Percentiles rank a stretch among this genome's conserved stretches.
phyloP scores from a whole-genome alignment of 64 coral and sea anemone species.

The Dendrophyllia cribrosa region DNA sequence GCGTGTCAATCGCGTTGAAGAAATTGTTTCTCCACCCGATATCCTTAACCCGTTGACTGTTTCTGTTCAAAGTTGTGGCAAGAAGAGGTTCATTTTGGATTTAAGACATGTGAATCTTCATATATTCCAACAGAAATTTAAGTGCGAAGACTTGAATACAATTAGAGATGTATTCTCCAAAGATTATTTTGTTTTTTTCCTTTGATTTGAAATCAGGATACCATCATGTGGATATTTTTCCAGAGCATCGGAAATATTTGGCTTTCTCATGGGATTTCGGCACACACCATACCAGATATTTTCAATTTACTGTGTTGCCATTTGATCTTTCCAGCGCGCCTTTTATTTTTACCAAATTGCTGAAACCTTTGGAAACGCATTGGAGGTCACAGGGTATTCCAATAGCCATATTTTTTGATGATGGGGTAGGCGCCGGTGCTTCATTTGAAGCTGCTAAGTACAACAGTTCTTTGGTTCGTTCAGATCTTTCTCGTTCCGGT shows the following conservation, averaged over 20 bases:
- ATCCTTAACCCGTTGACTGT: slow-evolving; percentile 65
- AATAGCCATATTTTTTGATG: background rate
- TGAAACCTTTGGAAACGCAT: background rate
- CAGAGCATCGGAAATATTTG: slow-evolving; percentile 58
- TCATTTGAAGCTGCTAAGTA: background rate
- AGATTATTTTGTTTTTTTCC: slow-evolving; percentile 28
- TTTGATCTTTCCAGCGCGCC: too few species aligned
- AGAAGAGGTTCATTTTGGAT: background rate
- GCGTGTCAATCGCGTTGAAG: slow-evolving; percentile 1
- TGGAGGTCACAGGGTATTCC: background rate
- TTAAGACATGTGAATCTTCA: slow-evolving; percentile 17
- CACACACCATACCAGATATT: background rate
- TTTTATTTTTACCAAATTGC: background rate
- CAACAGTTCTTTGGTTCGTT: background rate
- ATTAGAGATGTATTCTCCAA: slow-evolving; percentile 21
- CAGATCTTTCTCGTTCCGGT: background rate
- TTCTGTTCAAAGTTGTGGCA: slow-evolving; percentile 26
- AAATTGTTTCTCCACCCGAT: slow-evolving; percentile 11
- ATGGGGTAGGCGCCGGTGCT: background rate
- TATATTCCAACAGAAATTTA: slow-evolving; percentile 56
- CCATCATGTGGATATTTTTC: slow-evolving; percentile 57
- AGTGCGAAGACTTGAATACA: slow-evolving; percentile 44
- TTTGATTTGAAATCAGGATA: slow-evolving; percentile 77
- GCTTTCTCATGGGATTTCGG: slow-evolving; percentile 50
- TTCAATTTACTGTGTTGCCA: too few species aligned